Percentiles rank a stretch among this genome's conserved stretches.
These are phyloP conservation scores for Urophycis tenuis DNA, from an alignment of 2,797 vertebrate genomes.

Conservation along the genomic window DNA sequence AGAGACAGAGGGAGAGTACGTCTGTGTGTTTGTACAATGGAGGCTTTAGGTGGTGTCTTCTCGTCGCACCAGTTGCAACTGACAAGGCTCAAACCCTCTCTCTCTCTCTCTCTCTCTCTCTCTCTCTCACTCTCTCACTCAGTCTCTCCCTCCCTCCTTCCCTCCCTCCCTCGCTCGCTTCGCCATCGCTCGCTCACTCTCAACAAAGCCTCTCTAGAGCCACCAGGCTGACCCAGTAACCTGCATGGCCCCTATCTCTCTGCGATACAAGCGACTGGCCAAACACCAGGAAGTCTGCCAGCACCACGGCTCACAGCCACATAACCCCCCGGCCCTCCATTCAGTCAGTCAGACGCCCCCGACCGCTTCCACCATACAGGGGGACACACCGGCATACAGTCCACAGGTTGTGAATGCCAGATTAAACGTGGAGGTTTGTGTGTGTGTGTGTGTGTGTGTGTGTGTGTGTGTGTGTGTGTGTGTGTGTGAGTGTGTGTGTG, in stretches of 20 bases:
- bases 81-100: slow-evolving; percentile 25
- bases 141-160: neutral
- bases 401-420: too few species aligned
- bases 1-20: neutral
- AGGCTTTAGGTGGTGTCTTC: neutral
- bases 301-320: slow-evolving; percentile 13
- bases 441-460: too few species aligned
- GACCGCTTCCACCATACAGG: neutral
- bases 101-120: neutral
- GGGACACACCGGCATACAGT: neutral
- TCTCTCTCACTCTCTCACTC: neutral
- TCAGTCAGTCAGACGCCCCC: neutral
- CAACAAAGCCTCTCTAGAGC: slow-evolving; percentile 59
- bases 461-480: too few species aligned
- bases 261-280: slow-evolving; percentile 32
- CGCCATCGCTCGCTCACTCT: slow-evolving; percentile 16
- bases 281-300: slow-evolving; percentile 29
- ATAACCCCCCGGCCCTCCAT: slow-evolving; percentile 3
- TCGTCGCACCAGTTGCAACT: slow-evolving; percentile 12
- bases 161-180: neutral
- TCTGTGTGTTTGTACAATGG: neutral
- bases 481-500: too few species aligned
- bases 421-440: too few species aligned
- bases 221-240: slow-evolving; percentile 64
- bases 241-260: slow-evolving; percentile 51